Percentiles rank a stretch among this genome's conserved stretches.
These are phyloP conservation scores for Hydrocynus forskahlii DNA, from an alignment of 2,797 vertebrate species.

Conservation along the genomic window DNA sequence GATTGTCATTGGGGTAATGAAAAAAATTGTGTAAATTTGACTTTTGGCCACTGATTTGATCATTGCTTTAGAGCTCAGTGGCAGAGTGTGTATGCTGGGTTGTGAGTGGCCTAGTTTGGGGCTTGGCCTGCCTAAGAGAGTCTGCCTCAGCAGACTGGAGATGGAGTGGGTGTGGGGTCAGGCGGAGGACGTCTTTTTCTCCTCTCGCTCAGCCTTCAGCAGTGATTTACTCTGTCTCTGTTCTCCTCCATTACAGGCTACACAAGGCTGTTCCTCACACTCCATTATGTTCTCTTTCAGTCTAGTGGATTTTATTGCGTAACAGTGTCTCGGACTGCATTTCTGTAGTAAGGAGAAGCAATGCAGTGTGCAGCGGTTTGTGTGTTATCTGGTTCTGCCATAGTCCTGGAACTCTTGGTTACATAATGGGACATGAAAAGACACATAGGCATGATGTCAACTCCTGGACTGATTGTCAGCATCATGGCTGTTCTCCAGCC, in stretches of 20 bases:
- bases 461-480: neutral
- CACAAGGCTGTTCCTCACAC: conserved; percentile 1
- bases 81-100: neutral
- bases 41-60: neutral
- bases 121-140: conserved; percentile 2
- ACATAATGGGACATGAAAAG: conserved; percentile 2
- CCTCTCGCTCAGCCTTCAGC: conserved; percentile 6
- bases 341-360: neutral
- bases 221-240: conserved; percentile 29
- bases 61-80: neutral
- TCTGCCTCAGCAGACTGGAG: neutral
- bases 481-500: conserved; percentile 13
- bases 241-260: conserved; percentile 9
- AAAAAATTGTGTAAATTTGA: neutral
- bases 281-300: conserved; percentile 17
- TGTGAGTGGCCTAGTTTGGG: conserved; percentile 15
- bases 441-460: conserved; percentile 10
- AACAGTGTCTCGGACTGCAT: conserved; percentile 13
- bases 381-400: neutral
- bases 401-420: neutral
- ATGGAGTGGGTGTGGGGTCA: conserved; percentile 27
- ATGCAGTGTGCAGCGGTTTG: neutral
- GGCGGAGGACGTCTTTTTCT: conserved; percentile 24
- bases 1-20: neutral
- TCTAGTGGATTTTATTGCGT: neutral